Evolutionary conservation across 2,113 vertebrate species (phyloP), one percentile per base, ranked within the genome.

Genomic region (Aix galericulata): DNA sequence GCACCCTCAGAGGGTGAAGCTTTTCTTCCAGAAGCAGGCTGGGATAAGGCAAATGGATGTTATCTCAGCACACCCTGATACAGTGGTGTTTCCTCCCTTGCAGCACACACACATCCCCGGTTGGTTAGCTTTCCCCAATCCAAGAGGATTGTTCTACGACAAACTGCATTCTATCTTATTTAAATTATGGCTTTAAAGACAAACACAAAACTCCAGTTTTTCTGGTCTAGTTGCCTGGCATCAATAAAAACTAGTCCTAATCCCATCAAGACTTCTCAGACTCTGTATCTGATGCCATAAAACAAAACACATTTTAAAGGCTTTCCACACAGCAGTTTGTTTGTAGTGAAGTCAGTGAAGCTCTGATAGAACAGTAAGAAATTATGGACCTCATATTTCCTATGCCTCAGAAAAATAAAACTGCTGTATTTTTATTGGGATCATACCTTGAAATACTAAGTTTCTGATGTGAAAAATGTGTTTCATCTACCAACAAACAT

Each of bases 321-420:
- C 34, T 85, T 95, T 94, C 48, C 22, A 11, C 62, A 82, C 58
- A 85, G 71, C 29, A 32, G 34, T 80, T 86, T 94, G 60, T 81
- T 89, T 72, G 55, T 36, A 88, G 71, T 8, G 3, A 94, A 94
- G 79, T 81, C 72, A 83, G 27, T 31, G 76, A 93, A 89, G 67
- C 86, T 89, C 86, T 82, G 40, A 80, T 9, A 80, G 64, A 91
- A 84, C 9, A 91, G 36, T 38, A 87, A 83, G 44, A 95, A 96
- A 76, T 93, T 91, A 93, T 71, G 26, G 38, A 42, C 58, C 64
- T 89, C 44, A 1, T 71, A 88, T 81, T 68, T 55, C 72, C 56
- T 89, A 73, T 56, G 52, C 87, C 81, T 96, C 76, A 27, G 60
- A 80, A 93, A 95, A 67, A 94, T 56, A 95, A 91, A 95, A 84